Evolutionary conservation across 1,140 invertebrate species (phyloP), one percentile per base, ranked within the genome.

Genomic region (Drosophila trapezifrons): DNA sequence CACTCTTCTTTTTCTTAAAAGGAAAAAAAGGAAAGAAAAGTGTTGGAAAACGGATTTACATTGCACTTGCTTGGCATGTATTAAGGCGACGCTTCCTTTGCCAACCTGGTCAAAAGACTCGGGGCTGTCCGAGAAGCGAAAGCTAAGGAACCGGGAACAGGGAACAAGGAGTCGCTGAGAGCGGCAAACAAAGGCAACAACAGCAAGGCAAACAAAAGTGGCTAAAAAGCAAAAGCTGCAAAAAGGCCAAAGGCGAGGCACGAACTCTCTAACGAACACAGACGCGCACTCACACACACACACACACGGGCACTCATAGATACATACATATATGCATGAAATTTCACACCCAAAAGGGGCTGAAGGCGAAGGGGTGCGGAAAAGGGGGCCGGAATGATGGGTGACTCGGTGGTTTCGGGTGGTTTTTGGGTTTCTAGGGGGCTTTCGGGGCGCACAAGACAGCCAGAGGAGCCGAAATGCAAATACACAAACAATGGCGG

Each of bases 401-500:
- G 54, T 54, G 29, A 38, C 51, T 65, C 57, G 45, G 46, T 25
- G 47, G 46, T 67, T 66, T 54, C 32, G 65, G 65, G 46, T 20
- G 40, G 27, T 32, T 67, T 46, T 65, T 20, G 37, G 59, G 40
- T 15, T 13, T 22, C 51, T n/a, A 38, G 49, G 60, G 47, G 27
- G 29, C 25, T 20, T 64, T n/a, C 22, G 17, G 29, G 27, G 22
- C 8, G 27, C 52, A 66, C 51, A 52, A 55, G 62, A 20, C 59
- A 37, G 51, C 46, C 35, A 43, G 58, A 54, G 51, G 52, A 86
- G 79, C 80, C 83, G 35, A 83, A 89, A 87, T 87, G 71, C 83
- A 87, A 86, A 86, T 89, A 87, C 79, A 89, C 83, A 87, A 87
- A 87, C 83, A 87, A 87, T 89, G 83, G 73, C 67, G 64, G 78